Base-by-base conservation (phyloP, 2,888 invertebrate genomes). In the Theodoxus fluviatilis region DNA sequence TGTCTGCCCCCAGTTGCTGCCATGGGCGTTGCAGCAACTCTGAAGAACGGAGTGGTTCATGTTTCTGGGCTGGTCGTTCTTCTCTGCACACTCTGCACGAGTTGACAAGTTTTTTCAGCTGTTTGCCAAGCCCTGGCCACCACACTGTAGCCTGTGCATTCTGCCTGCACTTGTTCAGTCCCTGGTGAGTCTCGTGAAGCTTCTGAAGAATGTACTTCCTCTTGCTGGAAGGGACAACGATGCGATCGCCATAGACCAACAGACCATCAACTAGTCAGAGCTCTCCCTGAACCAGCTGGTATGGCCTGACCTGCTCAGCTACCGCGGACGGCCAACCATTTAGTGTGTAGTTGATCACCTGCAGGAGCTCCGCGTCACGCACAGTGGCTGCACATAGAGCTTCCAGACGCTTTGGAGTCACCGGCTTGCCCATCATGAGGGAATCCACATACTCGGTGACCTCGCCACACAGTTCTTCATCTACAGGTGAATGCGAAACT, bases 101-200 rank as follows among this genome's bases (percentile, higher is more conserved):
- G 22, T 68, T n/a, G 9, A 47, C 33, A 0, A 61, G 47, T 4
- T 43, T 9, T 18, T 25, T 57, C 22, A 68, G 28, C 0, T 68
- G 18, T 33, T 9, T 15, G 35, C 68, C 33, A 1, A 68, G 22
- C 0, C 61, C 47, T 22, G 61, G 68, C 68, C 47, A 68, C 47
- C 68, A 68, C 1, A 68, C 33, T 3, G 68, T 4, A 0, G n/a
- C 1, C 47, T 61, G 68, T 6, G 59, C 47, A 0, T 35, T 59
- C 33, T 68, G 61, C 12, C 61, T 25, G 35, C 68, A 68, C 59
- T 68, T 68, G 35, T 40, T 2, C 4, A 61, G 61, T 2, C 68
- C 59, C 22, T 68, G 68, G 18, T 68, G 68, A 3, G 68, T 28
- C 35, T 68, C 59, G 15, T 68, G 68, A 0, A 61, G 40, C 47